These are phyloP conservation scores for Capitulum mitella DNA, from an alignment of 2,888 invertebrate species.

Conservation along the genomic window DNA sequence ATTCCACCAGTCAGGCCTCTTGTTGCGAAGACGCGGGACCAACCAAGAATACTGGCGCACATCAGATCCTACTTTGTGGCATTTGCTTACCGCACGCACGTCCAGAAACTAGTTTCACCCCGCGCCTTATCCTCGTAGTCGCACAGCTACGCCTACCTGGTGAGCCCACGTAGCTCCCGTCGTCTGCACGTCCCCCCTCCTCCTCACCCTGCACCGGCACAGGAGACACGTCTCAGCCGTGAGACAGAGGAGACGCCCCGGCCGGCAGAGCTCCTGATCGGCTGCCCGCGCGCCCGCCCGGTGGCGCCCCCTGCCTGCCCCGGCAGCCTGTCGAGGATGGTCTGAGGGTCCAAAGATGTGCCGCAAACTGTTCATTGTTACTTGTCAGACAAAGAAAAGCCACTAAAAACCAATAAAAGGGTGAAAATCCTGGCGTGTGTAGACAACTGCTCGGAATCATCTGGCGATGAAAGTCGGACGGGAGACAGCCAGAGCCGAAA, in stretches of 20 bases:
- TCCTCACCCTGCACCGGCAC: not conserved
- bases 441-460: too few species aligned
- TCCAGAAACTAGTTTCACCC: too few species aligned
- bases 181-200: too few species aligned
- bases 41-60: too few species aligned
- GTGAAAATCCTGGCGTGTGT: not conserved
- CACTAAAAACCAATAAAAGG: not conserved
- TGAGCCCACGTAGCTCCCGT: too few species aligned
- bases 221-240: not conserved
- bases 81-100: too few species aligned
- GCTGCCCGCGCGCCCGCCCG: not conserved
- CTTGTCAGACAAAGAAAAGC: not conserved
- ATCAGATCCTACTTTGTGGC: too few species aligned
- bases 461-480: not conserved
- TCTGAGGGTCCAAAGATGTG: slow-evolving; percentile 26
- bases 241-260: not conserved
- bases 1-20: too few species aligned
- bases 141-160: too few species aligned
- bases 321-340: slow-evolving; percentile 4
- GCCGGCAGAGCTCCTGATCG: not conserved
- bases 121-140: too few species aligned
- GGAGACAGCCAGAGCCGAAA: too few species aligned
- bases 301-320: not conserved
- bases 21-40: too few species aligned
- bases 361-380: slow-evolving; percentile 20